Evolutionary conservation across 2,888 invertebrate genomes (phyloP).

Genomic region (Hermaeophaga mercurialis): DNA sequence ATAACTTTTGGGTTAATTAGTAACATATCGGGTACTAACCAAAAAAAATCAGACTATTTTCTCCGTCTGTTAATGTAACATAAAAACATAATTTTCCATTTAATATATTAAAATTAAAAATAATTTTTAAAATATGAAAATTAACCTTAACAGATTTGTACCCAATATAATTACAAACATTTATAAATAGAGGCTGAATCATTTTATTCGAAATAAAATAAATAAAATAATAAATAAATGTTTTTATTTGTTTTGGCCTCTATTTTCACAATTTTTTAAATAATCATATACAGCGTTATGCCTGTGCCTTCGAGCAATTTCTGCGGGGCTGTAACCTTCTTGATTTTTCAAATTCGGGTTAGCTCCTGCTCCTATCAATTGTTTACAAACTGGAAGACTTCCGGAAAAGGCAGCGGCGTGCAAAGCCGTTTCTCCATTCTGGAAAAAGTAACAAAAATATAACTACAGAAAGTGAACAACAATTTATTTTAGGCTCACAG

Average conservation of each 20-base stretch:
- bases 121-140: too few relatives aligned
- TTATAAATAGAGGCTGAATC: too few relatives aligned
- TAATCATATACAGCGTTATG: conserved; percentile 64
- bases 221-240: not conserved
- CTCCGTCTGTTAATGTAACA: too few relatives aligned
- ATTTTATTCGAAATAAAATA: too few relatives aligned
- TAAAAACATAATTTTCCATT: too few relatives aligned
- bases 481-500: conserved; percentile 8
- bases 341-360: conserved; percentile 73
- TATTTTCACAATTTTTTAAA: conserved; percentile 53
- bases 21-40: too few relatives aligned
- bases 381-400: conserved; percentile 77
- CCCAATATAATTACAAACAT: too few relatives aligned
- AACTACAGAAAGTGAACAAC: conserved; percentile 9
- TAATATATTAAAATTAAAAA: too few relatives aligned
- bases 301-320: conserved; percentile 65
- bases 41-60: too few relatives aligned
- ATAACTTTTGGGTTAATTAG: too few relatives aligned
- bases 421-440: conserved; percentile 92
- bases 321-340: conserved; percentile 71
- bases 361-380: conserved; percentile 73
- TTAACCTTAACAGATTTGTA: too few relatives aligned
- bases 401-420: conserved; percentile 93
- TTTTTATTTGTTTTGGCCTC: conserved; percentile 13
- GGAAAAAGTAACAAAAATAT: conserved; percentile 43